Percentiles rank a stretch among this genome's conserved stretches.
Conservation (phyloP, 1,140 invertebrate genomes). For the Probaryconus sp. region DNA sequence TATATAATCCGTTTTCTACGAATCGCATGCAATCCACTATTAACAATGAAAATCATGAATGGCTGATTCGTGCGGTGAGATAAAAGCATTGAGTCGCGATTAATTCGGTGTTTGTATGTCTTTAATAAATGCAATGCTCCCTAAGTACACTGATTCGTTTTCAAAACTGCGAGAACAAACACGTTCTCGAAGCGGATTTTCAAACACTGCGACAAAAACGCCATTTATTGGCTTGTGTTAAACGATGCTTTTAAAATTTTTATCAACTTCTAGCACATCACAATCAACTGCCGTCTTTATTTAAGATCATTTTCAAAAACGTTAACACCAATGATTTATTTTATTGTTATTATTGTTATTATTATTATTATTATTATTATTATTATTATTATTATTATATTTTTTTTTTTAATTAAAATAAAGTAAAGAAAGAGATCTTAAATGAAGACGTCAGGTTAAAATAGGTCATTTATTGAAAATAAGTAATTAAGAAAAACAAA, state of each 20-base stretch:
- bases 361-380: too few relatives aligned
- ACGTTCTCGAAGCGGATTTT: conserved; percentile 27
- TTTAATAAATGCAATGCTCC: conserved; percentile 20
- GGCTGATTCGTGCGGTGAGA: conserved; percentile 55
- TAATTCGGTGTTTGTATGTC: conserved; percentile 43
- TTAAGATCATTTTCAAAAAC: too few relatives aligned
- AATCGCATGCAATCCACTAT: conserved; percentile 57
- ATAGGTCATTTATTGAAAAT: too few relatives aligned
- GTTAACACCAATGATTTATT: too few relatives aligned
- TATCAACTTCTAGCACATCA: too few relatives aligned
- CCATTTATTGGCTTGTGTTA: conserved; percentile 15
- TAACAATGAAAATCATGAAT: conserved; percentile 55
- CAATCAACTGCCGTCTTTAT: too few relatives aligned
- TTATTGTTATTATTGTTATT: too few relatives aligned
- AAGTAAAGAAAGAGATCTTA: too few relatives aligned
- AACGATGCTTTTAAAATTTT: neutral
- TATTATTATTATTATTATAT: too few relatives aligned
- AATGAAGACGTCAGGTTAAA: too few relatives aligned
- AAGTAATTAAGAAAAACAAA: conserved; percentile 10
- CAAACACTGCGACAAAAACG: conserved; percentile 28
- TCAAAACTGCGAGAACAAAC: conserved; percentile 32
- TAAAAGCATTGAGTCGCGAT: conserved; percentile 49
- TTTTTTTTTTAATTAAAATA: too few relatives aligned
- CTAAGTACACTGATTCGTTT: conserved; percentile 17
- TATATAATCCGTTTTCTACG: conserved; percentile 50